A percentile compares a stretch with the other conserved stretches of the same genome.
These are phyloP conservation scores for Cydia strobilella DNA, from an alignment of 1,140 invertebrate genomes.

Conservation along the genomic window DNA sequence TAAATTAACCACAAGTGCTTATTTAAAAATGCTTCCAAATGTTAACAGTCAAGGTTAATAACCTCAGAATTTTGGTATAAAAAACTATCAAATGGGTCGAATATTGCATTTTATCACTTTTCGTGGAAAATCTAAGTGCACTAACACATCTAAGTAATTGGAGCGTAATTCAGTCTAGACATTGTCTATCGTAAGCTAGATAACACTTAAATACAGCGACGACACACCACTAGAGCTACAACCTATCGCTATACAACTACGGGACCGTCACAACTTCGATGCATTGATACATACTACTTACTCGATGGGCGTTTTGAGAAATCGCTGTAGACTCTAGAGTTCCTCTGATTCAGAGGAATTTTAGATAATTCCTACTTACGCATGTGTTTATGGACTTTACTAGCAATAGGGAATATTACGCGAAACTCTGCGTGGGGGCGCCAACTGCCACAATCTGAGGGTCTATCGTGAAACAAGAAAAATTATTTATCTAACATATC, in stretches of 20 bases:
- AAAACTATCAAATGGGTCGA: conserved; percentile 59
- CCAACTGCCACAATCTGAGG: too few species aligned
- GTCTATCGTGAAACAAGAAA: too few species aligned
- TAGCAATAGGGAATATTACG: too few species aligned
- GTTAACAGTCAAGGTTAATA: conserved; percentile 51
- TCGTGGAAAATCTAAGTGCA: conserved; percentile 63
- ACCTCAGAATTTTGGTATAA: conserved; percentile 59
- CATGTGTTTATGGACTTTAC: too few species aligned
- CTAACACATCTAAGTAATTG: conserved; percentile 60
- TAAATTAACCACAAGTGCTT: neutral
- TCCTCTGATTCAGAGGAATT: too few species aligned
- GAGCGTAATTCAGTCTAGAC: conserved; percentile 75
- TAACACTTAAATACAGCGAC: conserved; percentile 57
- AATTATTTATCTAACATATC: too few species aligned
- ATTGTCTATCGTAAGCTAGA: conserved; percentile 71
- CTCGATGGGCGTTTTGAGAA: neutral
- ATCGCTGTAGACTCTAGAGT: too few species aligned
- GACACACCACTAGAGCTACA: conserved; percentile 60
- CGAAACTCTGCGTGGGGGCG: too few species aligned
- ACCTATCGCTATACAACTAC: conserved; percentile 64
- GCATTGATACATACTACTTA: conserved; percentile 40
- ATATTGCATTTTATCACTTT: conserved; percentile 55
- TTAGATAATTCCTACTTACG: too few species aligned
- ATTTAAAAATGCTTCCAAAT: conserved; percentile 52
- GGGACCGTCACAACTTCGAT: conserved; percentile 48